These are phyloP conservation scores for Chaenodraco wilsoni DNA, from an alignment of 2,797 vertebrate genomes.

Conservation along the genomic window DNA sequence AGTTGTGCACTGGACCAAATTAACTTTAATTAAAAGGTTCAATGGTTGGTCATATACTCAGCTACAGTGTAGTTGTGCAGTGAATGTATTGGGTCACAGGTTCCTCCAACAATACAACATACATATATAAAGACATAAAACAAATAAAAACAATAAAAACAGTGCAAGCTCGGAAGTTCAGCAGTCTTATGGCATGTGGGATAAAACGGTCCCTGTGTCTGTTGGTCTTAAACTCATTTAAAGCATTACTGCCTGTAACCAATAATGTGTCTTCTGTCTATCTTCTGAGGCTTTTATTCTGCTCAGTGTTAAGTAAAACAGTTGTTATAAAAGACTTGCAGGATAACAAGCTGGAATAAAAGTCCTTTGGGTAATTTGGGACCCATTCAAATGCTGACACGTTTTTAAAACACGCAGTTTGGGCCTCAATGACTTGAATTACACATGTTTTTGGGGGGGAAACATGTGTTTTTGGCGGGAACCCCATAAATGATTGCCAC, in stretches of 20 bases:
- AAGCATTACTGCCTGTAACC: neutral
- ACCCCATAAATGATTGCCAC: neutral
- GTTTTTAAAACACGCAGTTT: neutral
- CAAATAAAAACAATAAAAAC: no score
- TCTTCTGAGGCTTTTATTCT: neutral
- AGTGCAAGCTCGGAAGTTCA: no score
- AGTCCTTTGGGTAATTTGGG: no score
- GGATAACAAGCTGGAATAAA: neutral
- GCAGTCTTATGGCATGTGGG: no score
- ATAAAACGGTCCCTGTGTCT: no score
- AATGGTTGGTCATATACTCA: no score
- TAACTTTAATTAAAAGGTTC: neutral
- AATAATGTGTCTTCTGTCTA: neutral
- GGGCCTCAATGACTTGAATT: neutral
- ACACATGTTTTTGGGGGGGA: neutral
- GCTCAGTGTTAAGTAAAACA: no score
- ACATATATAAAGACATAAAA: no score
- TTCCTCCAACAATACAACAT: no score
- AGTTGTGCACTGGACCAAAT: neutral
- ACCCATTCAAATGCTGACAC: neutral
- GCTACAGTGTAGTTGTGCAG: no score
- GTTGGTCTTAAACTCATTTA: neutral
- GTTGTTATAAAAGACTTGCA: neutral
- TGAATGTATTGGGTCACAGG: no score
- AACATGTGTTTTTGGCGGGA: neutral